Base-by-base conservation (phyloP, 2,797 vertebrate genomes). In the Squalus acanthias region DNA sequence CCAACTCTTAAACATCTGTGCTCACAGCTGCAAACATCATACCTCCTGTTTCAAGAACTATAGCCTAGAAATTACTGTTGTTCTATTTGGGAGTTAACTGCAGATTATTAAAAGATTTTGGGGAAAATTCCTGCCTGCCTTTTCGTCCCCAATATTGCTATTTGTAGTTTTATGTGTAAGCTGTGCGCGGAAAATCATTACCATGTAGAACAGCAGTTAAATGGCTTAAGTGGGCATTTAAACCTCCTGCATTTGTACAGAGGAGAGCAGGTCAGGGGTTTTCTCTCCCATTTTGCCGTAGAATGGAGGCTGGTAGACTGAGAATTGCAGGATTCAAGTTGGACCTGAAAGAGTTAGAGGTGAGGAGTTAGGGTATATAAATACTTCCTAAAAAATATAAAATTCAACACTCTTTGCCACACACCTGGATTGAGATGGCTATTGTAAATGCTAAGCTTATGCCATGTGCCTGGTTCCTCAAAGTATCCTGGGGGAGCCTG, bases 21-120 rank as follows among this genome's bases (percentile, higher is more conserved):
- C 87, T 89, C 53, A 53, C 87, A 89, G 87, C 87, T 89, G 87
- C 87, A 29, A 89, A 24, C 50, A 60, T 60, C 53, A 29, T 89
- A 85, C 46, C 82, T 89, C 87, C 12, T 89, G 87, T 60, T 89
- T 89, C 50, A 53, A 89, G 87, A 89, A 89, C 82, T 85, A 46
- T 13, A 89, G 46, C 39, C 79, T 46, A 85, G 87, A 89, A 89
- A 89, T 85, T 60, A 29, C 10, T 57, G 85, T 57, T 57, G 10
- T 88, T 24, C 46, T 3, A 57, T 60, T 89, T 13, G 7, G 24
- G 22, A 89, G 24, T 85, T 46, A 85, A 85, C 82, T 85, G 82
- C 17, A 85, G 39, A 50, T 85, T 85, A 85, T 85, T 85, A 50
- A 76, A 76, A 12, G 53, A 29, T 57, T 89, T 24, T 29, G 22